A percentile compares a stretch with the other conserved stretches of the same genome.
Evolutionary conservation across 1,140 invertebrate species (phyloP).

Genomic region (Drosophila ogumai): DNA sequence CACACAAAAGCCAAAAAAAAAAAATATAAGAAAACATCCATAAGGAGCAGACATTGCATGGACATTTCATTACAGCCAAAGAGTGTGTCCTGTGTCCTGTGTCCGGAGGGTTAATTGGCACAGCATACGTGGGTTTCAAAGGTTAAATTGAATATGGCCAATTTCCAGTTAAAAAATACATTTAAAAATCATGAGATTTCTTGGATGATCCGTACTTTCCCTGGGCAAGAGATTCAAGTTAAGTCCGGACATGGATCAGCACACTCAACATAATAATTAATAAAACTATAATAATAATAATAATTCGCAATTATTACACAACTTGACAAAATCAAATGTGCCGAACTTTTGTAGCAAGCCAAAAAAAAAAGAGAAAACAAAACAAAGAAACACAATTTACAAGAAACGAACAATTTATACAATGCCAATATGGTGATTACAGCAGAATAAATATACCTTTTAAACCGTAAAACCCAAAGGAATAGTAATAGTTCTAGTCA

Average conservation of each 20-base stretch:
- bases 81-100: constrained; percentile 17
- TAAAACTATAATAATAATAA: too few species aligned
- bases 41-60: constrained; percentile 7
- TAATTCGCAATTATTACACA: constrained; percentile 8
- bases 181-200: neutral
- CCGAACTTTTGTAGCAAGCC: constrained; percentile 53
- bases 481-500: constrained; percentile 38
- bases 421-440: constrained; percentile 27
- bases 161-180: constrained; percentile 2
- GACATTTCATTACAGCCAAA: constrained; percentile 6
- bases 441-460: constrained; percentile 34
- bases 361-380: neutral
- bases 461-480: constrained; percentile 21
- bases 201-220: neutral
- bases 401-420: constrained; percentile 50
- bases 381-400: constrained; percentile 33
- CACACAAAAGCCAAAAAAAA: constrained; percentile 26
- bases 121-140: constrained; percentile 29
- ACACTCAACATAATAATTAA: constrained; percentile 3
- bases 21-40: constrained; percentile 13
- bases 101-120: constrained; percentile 17
- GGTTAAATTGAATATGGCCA: constrained; percentile 3
- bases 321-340: constrained; percentile 49
- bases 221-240: neutral
- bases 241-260: constrained; percentile 15